phyloP scores from a whole-genome alignment of 1,140 invertebrate species.

The Muscidifurax raptorellus region DNA sequence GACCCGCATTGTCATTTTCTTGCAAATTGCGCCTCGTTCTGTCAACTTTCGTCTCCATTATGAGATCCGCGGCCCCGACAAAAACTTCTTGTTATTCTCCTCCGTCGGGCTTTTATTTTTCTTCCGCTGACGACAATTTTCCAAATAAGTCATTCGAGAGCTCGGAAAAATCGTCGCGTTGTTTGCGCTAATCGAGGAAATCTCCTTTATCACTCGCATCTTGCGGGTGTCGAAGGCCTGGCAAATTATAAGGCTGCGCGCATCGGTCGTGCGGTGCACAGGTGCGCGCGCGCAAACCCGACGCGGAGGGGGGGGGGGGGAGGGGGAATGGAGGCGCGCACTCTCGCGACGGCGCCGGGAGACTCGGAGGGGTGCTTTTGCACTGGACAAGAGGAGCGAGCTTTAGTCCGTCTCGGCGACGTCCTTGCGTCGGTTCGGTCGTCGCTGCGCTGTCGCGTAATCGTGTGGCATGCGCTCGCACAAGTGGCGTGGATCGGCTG shows the following conservation, averaged over 20 bases:
- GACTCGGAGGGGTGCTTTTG: background rate
- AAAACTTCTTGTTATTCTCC: background rate
- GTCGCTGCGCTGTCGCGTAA: background rate
- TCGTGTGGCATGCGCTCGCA: background rate
- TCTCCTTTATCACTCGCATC: background rate
- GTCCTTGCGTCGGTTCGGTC: background rate
- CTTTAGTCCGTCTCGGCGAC: background rate
- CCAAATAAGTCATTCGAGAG: background rate
- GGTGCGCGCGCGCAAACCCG: slow-evolving; percentile 30
- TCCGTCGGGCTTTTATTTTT: background rate
- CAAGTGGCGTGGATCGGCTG: background rate
- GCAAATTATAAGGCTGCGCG: background rate
- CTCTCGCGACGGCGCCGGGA: background rate
- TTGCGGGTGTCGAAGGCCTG: too few species aligned
- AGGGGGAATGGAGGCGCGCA: background rate
- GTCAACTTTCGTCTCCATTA: slow-evolving; percentile 2
- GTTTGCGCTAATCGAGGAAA: background rate
- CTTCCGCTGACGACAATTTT: too few species aligned
- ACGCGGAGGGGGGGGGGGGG: background rate
- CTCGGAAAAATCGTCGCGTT: background rate
- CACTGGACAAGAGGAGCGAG: background rate
- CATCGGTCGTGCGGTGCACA: too few species aligned
- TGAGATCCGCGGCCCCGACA: background rate
- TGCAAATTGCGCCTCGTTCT: slow-evolving; percentile 20
- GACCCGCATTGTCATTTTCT: slow-evolving; percentile 28